phyloP scores from a whole-genome alignment of 2,888 invertebrate species.

The Pachydiplax longipennis region DNA sequence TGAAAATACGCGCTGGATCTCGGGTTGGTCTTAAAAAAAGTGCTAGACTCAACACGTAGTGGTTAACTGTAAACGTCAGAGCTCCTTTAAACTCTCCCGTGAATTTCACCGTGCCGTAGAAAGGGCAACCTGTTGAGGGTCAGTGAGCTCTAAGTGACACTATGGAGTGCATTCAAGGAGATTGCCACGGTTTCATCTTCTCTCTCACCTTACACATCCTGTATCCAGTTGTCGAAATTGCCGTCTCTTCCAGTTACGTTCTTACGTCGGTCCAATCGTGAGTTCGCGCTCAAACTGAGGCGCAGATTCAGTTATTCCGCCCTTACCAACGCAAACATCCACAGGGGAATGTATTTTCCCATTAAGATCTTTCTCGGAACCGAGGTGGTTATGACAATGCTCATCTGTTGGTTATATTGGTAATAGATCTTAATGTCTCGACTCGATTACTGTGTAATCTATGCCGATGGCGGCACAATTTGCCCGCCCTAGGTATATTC shows the following conservation, averaged over 20 bases:
- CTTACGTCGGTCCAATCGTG: neutral
- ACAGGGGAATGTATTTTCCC: neutral
- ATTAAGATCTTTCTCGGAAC: no score
- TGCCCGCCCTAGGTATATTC: no score
- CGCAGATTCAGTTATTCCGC: neutral
- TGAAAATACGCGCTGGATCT: neutral
- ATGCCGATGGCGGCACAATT: no score
- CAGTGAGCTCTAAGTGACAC: neutral
- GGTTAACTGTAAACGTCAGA: slow-evolving; percentile 1
- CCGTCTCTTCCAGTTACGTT: neutral
- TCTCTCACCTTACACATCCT: neutral
- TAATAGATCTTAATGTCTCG: no score
- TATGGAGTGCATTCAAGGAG: neutral
- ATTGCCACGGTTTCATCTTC: neutral
- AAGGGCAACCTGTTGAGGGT: neutral
- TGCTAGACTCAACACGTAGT: neutral
- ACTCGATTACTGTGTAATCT: no score
- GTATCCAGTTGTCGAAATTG: neutral
- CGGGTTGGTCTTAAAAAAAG: neutral
- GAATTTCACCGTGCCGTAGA: neutral
- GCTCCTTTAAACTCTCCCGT: neutral
- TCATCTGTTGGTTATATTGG: no score
- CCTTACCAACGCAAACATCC: neutral
- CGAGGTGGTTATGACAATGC: no score
- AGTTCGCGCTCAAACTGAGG: neutral